Conservation (phyloP, 2,113 vertebrate species). For the Ptychochromis oligacanthus region DNA sequence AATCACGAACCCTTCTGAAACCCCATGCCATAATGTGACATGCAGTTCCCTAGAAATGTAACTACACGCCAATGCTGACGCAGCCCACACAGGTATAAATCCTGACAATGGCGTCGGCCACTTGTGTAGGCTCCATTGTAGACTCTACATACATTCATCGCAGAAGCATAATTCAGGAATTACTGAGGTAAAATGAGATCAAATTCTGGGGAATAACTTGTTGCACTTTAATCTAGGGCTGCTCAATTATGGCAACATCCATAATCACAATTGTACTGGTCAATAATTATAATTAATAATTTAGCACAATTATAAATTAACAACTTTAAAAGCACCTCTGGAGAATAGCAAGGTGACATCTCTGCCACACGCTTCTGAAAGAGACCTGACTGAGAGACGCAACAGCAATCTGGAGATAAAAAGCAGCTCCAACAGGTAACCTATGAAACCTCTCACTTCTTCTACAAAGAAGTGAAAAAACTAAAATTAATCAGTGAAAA, state of each 20-base stretch:
- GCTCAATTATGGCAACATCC: not conserved
- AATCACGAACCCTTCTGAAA: not conserved
- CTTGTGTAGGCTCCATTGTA: not conserved
- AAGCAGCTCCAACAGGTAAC: not conserved
- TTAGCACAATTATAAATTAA: not conserved
- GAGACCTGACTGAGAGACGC: no score
- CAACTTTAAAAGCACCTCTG: not conserved
- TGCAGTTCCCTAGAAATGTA: not conserved
- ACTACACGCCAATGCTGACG: fast-evolving
- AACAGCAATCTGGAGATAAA: not conserved
- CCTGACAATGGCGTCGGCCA: fast-evolving
- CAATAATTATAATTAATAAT: not conserved
- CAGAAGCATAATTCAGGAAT: not conserved
- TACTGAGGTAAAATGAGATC: not conserved
- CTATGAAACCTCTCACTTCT: fast-evolving
- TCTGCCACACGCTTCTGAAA: no score
- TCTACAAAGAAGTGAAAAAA: fast-evolving
- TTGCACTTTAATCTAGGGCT: not conserved
- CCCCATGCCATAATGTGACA: fast-evolving
- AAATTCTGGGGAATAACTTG: not conserved
- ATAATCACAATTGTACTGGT: not conserved
- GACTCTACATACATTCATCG: not conserved
- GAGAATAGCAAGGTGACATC: no score
- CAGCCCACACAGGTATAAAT: not conserved
- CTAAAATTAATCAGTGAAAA: no score